phyloP scores from a whole-genome alignment of 2,797 vertebrate species.

The Pelodytes ibericus region DNA sequence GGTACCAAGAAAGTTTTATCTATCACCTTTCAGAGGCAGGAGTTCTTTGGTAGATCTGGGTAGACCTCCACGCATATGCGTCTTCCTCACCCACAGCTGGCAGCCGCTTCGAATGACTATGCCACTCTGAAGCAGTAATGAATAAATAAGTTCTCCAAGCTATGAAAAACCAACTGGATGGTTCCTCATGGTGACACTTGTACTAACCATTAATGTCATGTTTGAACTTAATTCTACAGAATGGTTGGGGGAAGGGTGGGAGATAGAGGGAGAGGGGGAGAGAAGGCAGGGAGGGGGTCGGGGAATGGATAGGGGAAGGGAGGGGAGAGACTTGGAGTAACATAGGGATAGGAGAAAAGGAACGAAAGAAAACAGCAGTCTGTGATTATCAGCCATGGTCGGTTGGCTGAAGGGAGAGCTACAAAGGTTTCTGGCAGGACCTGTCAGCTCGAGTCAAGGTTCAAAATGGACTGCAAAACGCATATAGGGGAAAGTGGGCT shows the following conservation, averaged over 20 bases:
- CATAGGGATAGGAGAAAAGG: slow-evolving; percentile 12
- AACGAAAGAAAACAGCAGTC: slow-evolving; percentile 55
- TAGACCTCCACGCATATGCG: slow-evolving; percentile 43
- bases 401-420: slow-evolving; percentile 58
- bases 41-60: slow-evolving; percentile 29
- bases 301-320: slow-evolving; percentile 15
- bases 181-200: slow-evolving; percentile 69
- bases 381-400: slow-evolving; percentile 56
- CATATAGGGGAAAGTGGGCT: slow-evolving; percentile 39
- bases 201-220: slow-evolving; percentile 75
- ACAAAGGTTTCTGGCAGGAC: slow-evolving; percentile 54
- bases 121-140: slow-evolving; percentile 55
- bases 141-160: slow-evolving; percentile 62
- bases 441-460: slow-evolving; percentile 54
- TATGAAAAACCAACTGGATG: slow-evolving; percentile 56
- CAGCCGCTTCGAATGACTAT: slow-evolving; percentile 52
- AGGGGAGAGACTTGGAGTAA: slow-evolving; percentile 32
- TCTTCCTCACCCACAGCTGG: slow-evolving; percentile 53
- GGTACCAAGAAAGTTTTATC: neutral
- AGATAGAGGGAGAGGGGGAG: neutral
- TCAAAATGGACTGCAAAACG: slow-evolving; percentile 27
- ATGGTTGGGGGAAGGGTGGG: slow-evolving; percentile 61
- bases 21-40: slow-evolving; percentile 48
- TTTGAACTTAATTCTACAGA: slow-evolving; percentile 74
- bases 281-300: slow-evolving; percentile 20